Evolutionary conservation across 2,113 vertebrate genomes (phyloP).

Genomic region (Promerops cafer): DNA sequence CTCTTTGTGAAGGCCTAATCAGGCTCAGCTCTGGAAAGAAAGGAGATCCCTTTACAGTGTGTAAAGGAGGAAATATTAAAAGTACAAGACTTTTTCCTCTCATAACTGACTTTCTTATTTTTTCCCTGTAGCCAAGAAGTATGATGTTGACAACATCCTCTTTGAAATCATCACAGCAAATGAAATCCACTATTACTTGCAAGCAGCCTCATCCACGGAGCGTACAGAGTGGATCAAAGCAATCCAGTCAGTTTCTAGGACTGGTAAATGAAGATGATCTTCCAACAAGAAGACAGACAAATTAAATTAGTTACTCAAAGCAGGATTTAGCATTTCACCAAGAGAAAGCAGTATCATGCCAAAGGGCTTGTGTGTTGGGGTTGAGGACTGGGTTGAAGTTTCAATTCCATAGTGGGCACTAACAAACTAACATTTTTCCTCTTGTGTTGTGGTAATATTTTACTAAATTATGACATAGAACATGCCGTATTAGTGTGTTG

Average conservation of each 20-base stretch:
- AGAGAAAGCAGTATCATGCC: neutral
- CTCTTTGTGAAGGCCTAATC: neutral
- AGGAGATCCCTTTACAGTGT: neutral
- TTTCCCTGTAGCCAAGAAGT: constrained; percentile 78
- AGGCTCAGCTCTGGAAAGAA: neutral
- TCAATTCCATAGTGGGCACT: neutral
- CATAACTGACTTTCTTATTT: neutral
- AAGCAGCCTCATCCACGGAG: constrained; percentile 85
- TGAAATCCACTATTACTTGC: constrained; percentile 89
- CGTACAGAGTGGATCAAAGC: constrained; percentile 95
- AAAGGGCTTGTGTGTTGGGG: neutral
- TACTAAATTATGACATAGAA: neutral
- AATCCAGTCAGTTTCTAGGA: constrained; percentile 84
- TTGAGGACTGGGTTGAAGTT: neutral
- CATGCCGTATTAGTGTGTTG: neutral
- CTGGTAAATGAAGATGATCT: constrained; percentile 79
- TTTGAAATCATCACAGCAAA: constrained; percentile 97
- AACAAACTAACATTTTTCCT: constrained; percentile 8
- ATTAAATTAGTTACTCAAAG: neutral
- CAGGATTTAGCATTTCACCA: neutral
- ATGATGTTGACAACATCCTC: constrained; percentile 83
- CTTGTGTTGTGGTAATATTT: neutral
- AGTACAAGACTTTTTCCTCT: neutral
- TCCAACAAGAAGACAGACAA: neutral
- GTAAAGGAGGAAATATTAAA: neutral